Base-by-base conservation (phyloP, 2,797 vertebrate genomes). In the Perdix hodgsoniae region DNA sequence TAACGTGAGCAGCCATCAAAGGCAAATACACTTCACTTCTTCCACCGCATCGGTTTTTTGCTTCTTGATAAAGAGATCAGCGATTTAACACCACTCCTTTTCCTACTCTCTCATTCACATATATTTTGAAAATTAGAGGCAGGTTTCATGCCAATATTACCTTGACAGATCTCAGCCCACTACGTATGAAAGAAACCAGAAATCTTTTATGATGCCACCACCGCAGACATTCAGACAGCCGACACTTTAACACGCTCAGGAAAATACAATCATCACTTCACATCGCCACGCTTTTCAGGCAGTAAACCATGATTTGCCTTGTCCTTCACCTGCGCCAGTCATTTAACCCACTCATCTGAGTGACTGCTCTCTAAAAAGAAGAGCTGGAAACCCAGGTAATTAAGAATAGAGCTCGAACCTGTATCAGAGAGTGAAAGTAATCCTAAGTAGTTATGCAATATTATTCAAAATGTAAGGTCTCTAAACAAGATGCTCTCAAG, bases 251-350 rank as follows among this genome's bases (percentile, higher is more conserved):
- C 90, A 60, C 61, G 69, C 86, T 60, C 7, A 22, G 72, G 83
- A 88, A 88, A 57, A 94, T 3, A 57, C 94, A 93, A 77, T 57
- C 88, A 85, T 31, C 83, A 65, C 75, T 89, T 85, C 88, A 94
- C 86, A 64, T 71, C 86, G 14, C 10, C 88, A 37, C 29, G 66
- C 69, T 89, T 96, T 86, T 63, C 77, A 95, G 93, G 77, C 73
- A 95, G 89, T 83, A 96, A 82, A 74, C 66, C 66, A 15, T 24
- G 49, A 65, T 69, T 88, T 83, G 83, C 85, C 90, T 82, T 60
- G 71, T 83, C 86, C 87, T 91, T 95, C 92, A 96, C 90, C 93
- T 70, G 63, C 85, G 94, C 84, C 81, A 86, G 72, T 52, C 66
- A 95, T 94, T 86, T 90, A 63, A 96, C 85, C 87, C 90, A 91